Evolutionary conservation across 2,797 vertebrate genomes (phyloP), one percentile per base, ranked within the genome.

Genomic region (Poeciliopsis gracilis): DNA sequence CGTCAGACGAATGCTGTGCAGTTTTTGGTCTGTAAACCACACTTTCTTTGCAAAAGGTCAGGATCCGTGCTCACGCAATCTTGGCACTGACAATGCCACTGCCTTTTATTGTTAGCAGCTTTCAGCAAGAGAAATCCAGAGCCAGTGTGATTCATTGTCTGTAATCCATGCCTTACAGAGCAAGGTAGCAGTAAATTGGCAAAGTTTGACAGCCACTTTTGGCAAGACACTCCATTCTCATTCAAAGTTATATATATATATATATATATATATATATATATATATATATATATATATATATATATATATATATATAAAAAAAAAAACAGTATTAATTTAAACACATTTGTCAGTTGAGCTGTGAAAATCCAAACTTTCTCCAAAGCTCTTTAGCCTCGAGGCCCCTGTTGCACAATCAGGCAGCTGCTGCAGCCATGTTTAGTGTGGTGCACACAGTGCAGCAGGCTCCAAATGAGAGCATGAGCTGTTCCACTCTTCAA

Each of bases 11-110:
- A 72, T 33, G 72, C 61, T 28, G 49, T 53, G 57, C 67, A 57
- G 46, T 82, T 84, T 77, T 46, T 41, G 76, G 70, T 59, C 73
- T 79, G 67, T 81, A 77, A 84, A 82, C 63, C 47, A 81, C 51
- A 80, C 82, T 82, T 80, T 61, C 79, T 76, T 77, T 76, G 47
- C 49, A 69, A 80, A 90, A 90, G 84, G 82, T 87, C 85, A 88
- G 11, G 8, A 46, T 79, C 51, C 78, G 79, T 38, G 59, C 80
- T 84, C 38, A 59, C 36, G 61, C 78, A 63, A 9, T 82, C 84
- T 86, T 66, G 75, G 23, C 43, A 2, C n/a, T 66, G 63, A 63
- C 63, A 72, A 72, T 78, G 57, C 66, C 79, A 51, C 47, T 59
- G 43, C 36, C 75, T 51, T 79, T 55, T 59, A 20, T 63, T 46